Percentiles rank a stretch among this genome's conserved stretches.
phyloP scores from a whole-genome alignment of 2,113 vertebrate genomes.

The Acinonyx jubatus region DNA sequence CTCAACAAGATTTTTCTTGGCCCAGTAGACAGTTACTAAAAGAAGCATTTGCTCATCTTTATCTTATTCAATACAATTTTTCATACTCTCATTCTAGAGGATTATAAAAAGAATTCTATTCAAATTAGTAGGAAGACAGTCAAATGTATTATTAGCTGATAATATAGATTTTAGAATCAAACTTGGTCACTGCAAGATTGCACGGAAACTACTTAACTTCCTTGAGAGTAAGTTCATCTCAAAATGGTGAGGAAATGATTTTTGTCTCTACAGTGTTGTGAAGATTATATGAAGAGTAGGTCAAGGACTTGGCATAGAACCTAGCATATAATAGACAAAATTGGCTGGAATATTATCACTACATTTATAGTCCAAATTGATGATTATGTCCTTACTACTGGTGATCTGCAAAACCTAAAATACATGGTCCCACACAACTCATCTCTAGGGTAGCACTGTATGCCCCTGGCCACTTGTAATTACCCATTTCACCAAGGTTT shows the following conservation, averaged over 20 bases:
- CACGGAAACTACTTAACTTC: neutral
- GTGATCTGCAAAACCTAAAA: neutral
- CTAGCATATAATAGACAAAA: neutral
- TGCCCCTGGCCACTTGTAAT: neutral
- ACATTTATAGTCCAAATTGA: neutral
- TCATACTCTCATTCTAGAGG: neutral
- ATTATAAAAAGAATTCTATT: neutral
- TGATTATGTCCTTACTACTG: neutral
- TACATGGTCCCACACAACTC: neutral
- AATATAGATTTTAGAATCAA: neutral
- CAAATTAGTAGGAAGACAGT: neutral
- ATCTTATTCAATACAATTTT: neutral
- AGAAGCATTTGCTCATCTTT: neutral
- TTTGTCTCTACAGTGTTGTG: neutral
- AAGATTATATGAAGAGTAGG: neutral
- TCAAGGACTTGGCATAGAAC: neutral
- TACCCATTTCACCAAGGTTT: neutral
- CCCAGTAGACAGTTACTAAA: neutral
- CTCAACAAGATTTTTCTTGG: neutral
- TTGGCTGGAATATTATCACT: neutral
- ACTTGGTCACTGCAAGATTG: neutral
- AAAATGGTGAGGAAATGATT: neutral
- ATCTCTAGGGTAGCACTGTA: neutral
- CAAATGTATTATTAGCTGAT: neutral
- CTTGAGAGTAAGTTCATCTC: neutral